Evolutionary conservation across 2,113 vertebrate species (phyloP).

Genomic region (Cacatua alba): DNA sequence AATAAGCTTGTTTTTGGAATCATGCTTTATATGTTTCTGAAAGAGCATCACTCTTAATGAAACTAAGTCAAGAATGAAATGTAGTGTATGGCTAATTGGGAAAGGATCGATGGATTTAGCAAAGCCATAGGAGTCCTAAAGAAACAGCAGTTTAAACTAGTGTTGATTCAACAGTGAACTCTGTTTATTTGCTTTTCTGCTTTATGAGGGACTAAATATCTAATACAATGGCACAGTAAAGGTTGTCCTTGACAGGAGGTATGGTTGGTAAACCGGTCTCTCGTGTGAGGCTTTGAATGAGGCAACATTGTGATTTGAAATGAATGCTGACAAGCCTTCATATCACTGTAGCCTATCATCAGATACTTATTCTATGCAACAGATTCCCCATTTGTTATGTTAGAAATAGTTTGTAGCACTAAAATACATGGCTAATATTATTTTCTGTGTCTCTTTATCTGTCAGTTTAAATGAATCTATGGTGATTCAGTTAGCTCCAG

Average conservation of each 20-base stretch:
- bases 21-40: conserved; percentile 64
- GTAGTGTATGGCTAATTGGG: conserved; percentile 67
- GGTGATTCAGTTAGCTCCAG: not conserved
- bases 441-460: not conserved
- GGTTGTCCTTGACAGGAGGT: not conserved
- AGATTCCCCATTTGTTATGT: not conserved
- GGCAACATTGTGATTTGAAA: not conserved
- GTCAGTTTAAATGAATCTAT: not conserved
- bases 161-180: not conserved
- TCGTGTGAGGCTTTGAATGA: accelerated
- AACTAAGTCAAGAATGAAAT: conserved; percentile 72
- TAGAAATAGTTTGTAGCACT: not conserved
- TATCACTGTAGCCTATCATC: too few relatives aligned
- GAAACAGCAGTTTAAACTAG: not conserved
- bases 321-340: not conserved
- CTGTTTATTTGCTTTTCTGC: not conserved
- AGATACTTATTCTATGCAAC: not conserved
- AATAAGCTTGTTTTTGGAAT: conserved; percentile 77
- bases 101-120: conserved; percentile 62
- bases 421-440: not conserved
- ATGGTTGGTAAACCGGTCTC: accelerated
- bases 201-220: not conserved
- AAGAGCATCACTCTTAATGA: conserved; percentile 69
- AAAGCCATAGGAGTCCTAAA: conserved; percentile 40
- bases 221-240: not conserved